These are phyloP conservation scores for Streptopelia turtur DNA, from an alignment of 2,797 vertebrate genomes.

Conservation along the genomic window DNA sequence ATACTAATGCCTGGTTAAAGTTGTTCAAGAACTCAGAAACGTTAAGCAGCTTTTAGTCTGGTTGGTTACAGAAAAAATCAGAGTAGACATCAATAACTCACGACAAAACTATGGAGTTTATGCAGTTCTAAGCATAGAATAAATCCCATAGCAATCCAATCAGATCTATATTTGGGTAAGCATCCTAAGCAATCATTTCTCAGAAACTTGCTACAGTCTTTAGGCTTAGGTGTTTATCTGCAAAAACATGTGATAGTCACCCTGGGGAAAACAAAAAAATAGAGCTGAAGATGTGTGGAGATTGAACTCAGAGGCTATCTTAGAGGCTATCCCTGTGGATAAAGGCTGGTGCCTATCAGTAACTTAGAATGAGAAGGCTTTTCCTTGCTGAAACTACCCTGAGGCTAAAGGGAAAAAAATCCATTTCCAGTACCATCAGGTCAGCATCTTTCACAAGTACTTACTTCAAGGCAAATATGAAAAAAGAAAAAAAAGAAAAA, in stretches of 20 bases:
- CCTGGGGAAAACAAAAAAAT: neutral
- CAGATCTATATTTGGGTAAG: neutral
- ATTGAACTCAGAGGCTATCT: neutral
- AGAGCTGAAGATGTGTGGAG: rapidly evolving
- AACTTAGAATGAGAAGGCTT: neutral
- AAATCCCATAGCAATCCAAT: neutral
- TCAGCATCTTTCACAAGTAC: neutral
- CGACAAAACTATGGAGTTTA: neutral
- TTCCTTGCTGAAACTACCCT: neutral
- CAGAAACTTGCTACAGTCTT: neutral
- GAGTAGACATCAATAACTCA: neutral
- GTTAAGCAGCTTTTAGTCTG: neutral
- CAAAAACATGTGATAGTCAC: neutral
- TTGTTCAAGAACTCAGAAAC: neutral
- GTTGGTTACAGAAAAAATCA: neutral
- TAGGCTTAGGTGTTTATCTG: neutral
- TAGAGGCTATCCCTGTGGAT: neutral
- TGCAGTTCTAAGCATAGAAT: neutral
- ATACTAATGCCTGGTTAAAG: neutral
- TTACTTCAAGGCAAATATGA: neutral
- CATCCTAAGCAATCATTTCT: neutral
- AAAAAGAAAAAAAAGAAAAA: too few relatives aligned
- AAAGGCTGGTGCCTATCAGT: neutral
- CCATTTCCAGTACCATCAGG: neutral
- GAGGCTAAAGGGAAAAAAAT: neutral